phyloP scores from a whole-genome alignment of 2,888 invertebrate species.

The Apamea crenata region DNA sequence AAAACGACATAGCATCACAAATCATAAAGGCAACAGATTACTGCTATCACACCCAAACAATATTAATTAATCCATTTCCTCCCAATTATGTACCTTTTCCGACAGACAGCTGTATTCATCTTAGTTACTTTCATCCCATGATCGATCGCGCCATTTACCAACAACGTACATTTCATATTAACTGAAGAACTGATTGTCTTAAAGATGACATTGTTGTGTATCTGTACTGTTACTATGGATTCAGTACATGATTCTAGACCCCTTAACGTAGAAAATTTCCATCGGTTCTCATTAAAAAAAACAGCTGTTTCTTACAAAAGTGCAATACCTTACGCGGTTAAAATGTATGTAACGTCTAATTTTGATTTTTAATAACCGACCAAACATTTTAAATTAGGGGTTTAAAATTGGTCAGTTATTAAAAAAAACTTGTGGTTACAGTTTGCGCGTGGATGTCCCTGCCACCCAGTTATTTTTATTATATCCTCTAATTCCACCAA shows the following conservation, averaged over 20 bases:
- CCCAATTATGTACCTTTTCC: slow-evolving; percentile 10
- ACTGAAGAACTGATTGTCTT: neutral
- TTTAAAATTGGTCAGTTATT: too few relatives aligned
- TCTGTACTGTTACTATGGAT: too few relatives aligned
- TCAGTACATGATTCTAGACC: too few relatives aligned
- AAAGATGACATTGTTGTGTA: neutral
- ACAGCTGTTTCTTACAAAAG: too few relatives aligned
- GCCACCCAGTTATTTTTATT: neutral
- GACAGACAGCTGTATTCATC: neutral
- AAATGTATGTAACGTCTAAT: too few relatives aligned
- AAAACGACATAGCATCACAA: neutral
- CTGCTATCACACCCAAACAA: slow-evolving; percentile 14
- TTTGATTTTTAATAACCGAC: too few relatives aligned
- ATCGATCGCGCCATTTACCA: neutral
- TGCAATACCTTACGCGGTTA: too few relatives aligned
- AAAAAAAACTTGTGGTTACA: too few relatives aligned
- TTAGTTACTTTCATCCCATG: slow-evolving; percentile 5
- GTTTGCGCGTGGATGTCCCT: too few relatives aligned
- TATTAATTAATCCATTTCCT: slow-evolving; percentile 19
- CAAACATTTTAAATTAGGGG: too few relatives aligned
- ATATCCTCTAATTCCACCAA: neutral
- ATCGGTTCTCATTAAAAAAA: too few relatives aligned
- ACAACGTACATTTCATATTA: neutral
- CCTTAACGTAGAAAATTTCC: too few relatives aligned
- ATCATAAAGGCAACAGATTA: slow-evolving; percentile 23